Conservation (phyloP, 2,888 invertebrate species). For the Aricia artaxerxes region DNA sequence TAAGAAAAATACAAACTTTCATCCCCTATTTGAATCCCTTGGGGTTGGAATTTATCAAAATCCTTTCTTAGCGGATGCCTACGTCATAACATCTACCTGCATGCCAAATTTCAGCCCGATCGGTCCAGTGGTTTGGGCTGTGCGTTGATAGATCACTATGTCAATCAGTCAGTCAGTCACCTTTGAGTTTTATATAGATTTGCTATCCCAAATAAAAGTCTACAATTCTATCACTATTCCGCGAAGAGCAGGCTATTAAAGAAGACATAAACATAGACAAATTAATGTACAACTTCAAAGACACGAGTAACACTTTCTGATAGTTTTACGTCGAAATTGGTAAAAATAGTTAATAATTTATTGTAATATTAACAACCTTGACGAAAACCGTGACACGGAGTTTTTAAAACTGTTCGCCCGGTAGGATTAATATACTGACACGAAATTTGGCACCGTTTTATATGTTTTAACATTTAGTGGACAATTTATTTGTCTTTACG, state of each 20-base stretch:
- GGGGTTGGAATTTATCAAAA: too few relatives aligned
- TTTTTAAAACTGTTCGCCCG: neutral
- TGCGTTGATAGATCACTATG: too few relatives aligned
- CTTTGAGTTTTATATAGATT: too few relatives aligned
- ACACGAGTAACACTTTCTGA: neutral
- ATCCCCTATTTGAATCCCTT: too few relatives aligned
- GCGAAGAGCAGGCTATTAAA: neutral
- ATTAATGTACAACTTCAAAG: constrained; percentile 30
- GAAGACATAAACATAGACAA: constrained; percentile 30
- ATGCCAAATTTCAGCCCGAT: too few relatives aligned
- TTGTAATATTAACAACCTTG: constrained; percentile 1
- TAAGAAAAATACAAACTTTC: too few relatives aligned
- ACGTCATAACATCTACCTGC: too few relatives aligned
- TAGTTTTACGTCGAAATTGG: constrained; percentile 14
- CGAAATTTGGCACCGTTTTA: constrained; percentile 32
- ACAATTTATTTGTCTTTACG: constrained; percentile 14
- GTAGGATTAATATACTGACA: constrained; percentile 30
- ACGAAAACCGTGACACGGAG: neutral
- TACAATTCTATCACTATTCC: neutral
- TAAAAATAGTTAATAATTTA: constrained; percentile 8
- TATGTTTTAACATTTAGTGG: constrained; percentile 30
- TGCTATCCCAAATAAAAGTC: neutral
- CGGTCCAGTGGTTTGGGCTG: too few relatives aligned
- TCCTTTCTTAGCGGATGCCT: too few relatives aligned
- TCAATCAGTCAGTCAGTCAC: too few relatives aligned